Evolutionary conservation across 2,888 invertebrate genomes (phyloP), one percentile per base, ranked within the genome.

Genomic region (Arge pagana): DNA sequence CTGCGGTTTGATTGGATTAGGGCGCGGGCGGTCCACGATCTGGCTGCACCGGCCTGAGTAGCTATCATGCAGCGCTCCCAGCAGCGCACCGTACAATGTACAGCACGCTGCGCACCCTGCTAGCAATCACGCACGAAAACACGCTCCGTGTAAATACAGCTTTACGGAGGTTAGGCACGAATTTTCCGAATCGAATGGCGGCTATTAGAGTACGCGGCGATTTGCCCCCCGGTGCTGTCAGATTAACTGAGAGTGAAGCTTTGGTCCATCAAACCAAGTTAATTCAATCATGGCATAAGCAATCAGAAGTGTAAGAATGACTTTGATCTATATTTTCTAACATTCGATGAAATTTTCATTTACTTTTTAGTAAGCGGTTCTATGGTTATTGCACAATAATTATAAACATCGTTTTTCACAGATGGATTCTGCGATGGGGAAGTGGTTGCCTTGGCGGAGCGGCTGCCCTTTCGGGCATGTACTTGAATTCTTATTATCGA

Each of bases 401-500:
- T 50, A 54, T 51, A n/a, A 10, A 15, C 35, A 49, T 28, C 39
- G 56, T 45, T 53, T 52, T 50, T 58, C 72, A 10, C 60, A 85
- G 85, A n/a, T 82, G 81, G 79, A 70, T 80, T 0, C 71, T 82
- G 45, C 72, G 76, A 8, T 82, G 82, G 67, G 81, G 83, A 0
- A 69, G 82, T 0, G 70, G 73, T 1, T 57, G 82, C 1, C 68
- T 89, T 1, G 83, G 82, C 7, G 71, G 71, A 0, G 48, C 82
- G 7, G 81, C 82, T 56, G 81, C 81, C 0, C 1, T 80, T 0
- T 78, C 82, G 2, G 86, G 86, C 0, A 66, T 82, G 0, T 74
- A 82, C 30, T 79, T 89, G n/a, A 88, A 88, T 65, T 78, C 71
- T 21, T 79, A 84, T 60, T 89, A 81, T 64, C 79, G 90, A 51